Conservation (phyloP, 2,888 invertebrate species). For the Bellardia bayeri region DNA sequence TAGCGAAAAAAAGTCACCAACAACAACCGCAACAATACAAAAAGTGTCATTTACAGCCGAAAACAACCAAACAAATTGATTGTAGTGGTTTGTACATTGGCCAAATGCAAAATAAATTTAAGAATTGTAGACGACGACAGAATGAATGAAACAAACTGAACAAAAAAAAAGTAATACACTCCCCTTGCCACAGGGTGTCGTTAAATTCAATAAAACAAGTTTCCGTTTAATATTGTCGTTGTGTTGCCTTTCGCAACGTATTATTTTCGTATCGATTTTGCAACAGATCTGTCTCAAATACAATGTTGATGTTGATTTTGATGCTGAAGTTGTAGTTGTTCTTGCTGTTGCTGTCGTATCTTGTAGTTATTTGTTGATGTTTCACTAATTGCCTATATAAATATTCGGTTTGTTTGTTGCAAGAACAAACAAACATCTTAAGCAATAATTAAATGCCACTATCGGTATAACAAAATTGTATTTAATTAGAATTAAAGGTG, state of each 20-base stretch:
- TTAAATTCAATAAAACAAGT: conserved; percentile 33
- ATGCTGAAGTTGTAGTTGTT: conserved; percentile 15
- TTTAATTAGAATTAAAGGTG: conserved; percentile 70
- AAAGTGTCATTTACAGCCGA: conserved; percentile 54
- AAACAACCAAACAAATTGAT: conserved; percentile 40
- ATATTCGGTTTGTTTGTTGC: conserved; percentile 60
- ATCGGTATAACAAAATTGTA: conserved; percentile 62
- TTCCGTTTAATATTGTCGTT: conserved; percentile 21
- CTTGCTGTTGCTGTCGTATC: conserved; percentile 17
- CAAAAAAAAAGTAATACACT: background rate
- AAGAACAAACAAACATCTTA: conserved; percentile 62
- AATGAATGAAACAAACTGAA: conserved; percentile 47
- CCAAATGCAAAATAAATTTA: conserved; percentile 58
- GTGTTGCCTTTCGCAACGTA: conserved; percentile 65
- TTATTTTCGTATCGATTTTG: conserved; percentile 67
- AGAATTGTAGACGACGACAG: conserved; percentile 30
- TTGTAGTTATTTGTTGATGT: conserved; percentile 58
- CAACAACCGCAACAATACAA: conserved; percentile 21
- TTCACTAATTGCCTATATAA: conserved; percentile 69
- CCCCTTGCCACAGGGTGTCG: conserved; percentile 1
- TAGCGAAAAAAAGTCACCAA: conserved; percentile 36
- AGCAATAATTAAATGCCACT: conserved; percentile 72
- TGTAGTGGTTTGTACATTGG: conserved; percentile 29
- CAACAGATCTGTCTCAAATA: conserved; percentile 64
- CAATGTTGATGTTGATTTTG: conserved; percentile 42